These are phyloP conservation scores for Zele albiditarsus DNA, from an alignment of 2,888 invertebrate genomes.

Conservation along the genomic window DNA sequence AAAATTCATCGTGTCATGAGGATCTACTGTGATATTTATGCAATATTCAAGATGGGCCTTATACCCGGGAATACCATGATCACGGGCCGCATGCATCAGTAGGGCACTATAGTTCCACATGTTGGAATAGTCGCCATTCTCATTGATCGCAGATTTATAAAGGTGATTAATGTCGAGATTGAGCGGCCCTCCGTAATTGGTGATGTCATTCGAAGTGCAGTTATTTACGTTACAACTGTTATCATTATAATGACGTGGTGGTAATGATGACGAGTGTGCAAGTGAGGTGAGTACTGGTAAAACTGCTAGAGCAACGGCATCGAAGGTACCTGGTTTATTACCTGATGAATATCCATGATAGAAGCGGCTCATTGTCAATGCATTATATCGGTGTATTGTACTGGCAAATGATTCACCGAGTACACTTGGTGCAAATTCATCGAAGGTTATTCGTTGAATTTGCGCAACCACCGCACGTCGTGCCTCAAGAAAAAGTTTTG, in stretches of 20 bases:
- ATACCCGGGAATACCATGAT: constrained; percentile 88
- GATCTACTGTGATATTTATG: constrained; percentile 37
- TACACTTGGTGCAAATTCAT: constrained; percentile 86
- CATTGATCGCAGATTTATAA: constrained; percentile 54
- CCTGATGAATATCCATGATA: constrained; percentile 88
- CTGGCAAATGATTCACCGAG: constrained; percentile 81
- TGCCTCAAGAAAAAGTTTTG: constrained; percentile 83
- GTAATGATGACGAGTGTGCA: neutral
- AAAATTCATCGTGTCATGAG: constrained; percentile 33
- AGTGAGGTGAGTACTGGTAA: constrained; percentile 78
- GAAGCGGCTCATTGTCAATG: constrained; percentile 78
- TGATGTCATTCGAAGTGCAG: constrained; percentile 77
- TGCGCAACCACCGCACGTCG: constrained; percentile 84
- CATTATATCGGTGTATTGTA: constrained; percentile 77
- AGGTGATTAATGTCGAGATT: constrained; percentile 74
- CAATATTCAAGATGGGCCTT: constrained; percentile 80
- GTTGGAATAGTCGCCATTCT: constrained; percentile 73
- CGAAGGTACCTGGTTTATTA: constrained; percentile 84
- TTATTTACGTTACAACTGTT: constrained; percentile 73
- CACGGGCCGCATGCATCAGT: constrained; percentile 80
- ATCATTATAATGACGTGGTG: constrained; percentile 79
- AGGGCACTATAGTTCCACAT: constrained; percentile 70
- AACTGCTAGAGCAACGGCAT: constrained; percentile 84
- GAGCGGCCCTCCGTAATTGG: constrained; percentile 79
- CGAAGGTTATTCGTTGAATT: constrained; percentile 89